Evolutionary conservation across 1,140 invertebrate species (phyloP).

Genomic region (Battus philenor): DNA sequence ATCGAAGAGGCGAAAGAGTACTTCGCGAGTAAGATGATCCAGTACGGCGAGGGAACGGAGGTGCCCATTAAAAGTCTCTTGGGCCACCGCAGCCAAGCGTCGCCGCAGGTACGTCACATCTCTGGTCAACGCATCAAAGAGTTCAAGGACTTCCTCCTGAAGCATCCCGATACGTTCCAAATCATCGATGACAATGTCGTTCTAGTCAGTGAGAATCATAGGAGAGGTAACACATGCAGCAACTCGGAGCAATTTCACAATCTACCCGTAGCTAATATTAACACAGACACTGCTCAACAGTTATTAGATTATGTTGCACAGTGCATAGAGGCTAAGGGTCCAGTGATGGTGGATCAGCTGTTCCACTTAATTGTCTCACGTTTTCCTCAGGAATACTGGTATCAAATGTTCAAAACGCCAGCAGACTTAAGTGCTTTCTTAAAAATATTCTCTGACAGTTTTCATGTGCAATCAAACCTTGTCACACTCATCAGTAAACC

Average conservation of each 20-base stretch:
- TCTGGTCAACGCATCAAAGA: constrained; percentile 95
- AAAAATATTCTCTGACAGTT: constrained; percentile 92
- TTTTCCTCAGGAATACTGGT: constrained; percentile 86
- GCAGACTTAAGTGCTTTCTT: constrained; percentile 91
- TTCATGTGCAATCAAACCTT: constrained; percentile 92
- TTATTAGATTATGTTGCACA: constrained; percentile 87
- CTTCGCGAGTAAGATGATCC: constrained; percentile 92
- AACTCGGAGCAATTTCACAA: constrained; percentile 79
- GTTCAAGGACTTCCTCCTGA: constrained; percentile 92
- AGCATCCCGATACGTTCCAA: constrained; percentile 91
- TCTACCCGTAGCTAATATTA: constrained; percentile 85
- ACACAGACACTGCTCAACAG: constrained; percentile 85
- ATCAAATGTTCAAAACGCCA: constrained; percentile 89
- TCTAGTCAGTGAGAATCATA: constrained; percentile 78
- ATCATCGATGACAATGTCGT: constrained; percentile 90
- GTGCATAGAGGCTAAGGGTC: constrained; percentile 86
- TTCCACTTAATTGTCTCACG: constrained; percentile 88
- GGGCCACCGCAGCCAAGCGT: constrained; percentile 94
- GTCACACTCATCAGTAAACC: constrained; percentile 86
- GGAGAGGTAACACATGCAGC: constrained; percentile 74
- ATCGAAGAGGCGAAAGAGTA: constrained; percentile 95
- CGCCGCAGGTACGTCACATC: constrained; percentile 96
- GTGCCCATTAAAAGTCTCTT: constrained; percentile 95
- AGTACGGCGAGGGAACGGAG: constrained; percentile 92
- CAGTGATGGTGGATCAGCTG: constrained; percentile 89